These are phyloP conservation scores for Eupithecia inturbata DNA, from an alignment of 2,888 invertebrate genomes.

Conservation along the genomic window DNA sequence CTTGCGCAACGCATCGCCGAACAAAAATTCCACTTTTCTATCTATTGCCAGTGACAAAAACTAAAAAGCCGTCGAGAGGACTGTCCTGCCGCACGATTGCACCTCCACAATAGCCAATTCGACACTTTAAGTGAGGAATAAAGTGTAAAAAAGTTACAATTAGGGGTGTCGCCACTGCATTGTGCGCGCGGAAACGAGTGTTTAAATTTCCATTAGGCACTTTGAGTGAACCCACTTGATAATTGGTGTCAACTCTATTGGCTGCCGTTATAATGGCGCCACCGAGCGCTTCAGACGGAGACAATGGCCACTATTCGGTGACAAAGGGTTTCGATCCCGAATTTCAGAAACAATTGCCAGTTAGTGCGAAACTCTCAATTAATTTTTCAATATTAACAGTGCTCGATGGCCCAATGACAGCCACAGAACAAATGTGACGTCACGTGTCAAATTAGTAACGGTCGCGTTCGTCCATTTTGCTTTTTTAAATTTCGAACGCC, in stretches of 20 bases:
- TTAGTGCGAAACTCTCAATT: conserved; percentile 48
- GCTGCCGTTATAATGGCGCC: conserved; percentile 39
- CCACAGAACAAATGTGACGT: conserved; percentile 74
- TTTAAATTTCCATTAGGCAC: conserved; percentile 82
- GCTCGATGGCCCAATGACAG: conserved; percentile 51
- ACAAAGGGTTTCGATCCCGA: background rate
- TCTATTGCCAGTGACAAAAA: conserved; percentile 46
- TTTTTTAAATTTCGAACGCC: conserved; percentile 76
- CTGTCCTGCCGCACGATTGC: conserved; percentile 62
- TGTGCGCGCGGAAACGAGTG: conserved; percentile 73
- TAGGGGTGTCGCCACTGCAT: conserved; percentile 69
- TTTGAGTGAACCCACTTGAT: conserved; percentile 56
- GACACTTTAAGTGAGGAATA: conserved; percentile 73
- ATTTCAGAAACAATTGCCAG: conserved; percentile 11
- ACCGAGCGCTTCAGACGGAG: conserved; percentile 31
- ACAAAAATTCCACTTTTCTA: conserved; percentile 47
- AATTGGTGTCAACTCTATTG: conserved; percentile 56
- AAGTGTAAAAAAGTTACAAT: conserved; percentile 65
- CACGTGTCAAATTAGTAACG: conserved; percentile 80
- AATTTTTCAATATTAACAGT: conserved; percentile 57
- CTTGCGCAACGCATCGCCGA: conserved; percentile 51
- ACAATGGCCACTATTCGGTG: conserved; percentile 42
- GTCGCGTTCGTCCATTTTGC: conserved; percentile 72
- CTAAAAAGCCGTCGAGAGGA: conserved; percentile 50
- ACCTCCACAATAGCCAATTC: conserved; percentile 77